Evolutionary conservation across 1,140 invertebrate species (phyloP).

Genomic region (Caenorhabditis remanei): DNA sequence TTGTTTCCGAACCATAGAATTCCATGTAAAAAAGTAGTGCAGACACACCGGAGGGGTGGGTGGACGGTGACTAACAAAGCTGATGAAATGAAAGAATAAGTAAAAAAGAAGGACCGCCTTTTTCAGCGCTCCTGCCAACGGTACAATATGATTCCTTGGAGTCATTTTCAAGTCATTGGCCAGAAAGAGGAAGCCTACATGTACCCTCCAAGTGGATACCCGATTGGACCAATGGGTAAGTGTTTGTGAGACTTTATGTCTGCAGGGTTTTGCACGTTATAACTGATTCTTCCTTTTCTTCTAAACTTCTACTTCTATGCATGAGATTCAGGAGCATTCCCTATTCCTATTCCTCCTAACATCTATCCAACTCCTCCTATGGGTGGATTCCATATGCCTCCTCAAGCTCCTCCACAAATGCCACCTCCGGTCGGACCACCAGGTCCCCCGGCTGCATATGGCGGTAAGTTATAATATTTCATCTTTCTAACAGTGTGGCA

Average conservation of each 20-base stretch:
- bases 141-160: neutral
- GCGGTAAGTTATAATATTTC: slow-evolving; percentile 11
- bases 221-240: slow-evolving; percentile 31
- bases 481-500: no score
- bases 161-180: neutral
- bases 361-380: slow-evolving; percentile 47
- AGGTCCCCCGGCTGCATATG: neutral
- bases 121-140: slow-evolving; percentile 40
- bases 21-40: slow-evolving; percentile 34
- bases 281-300: neutral
- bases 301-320: slow-evolving; percentile 5
- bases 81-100: slow-evolving; percentile 46
- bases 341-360: slow-evolving; percentile 52
- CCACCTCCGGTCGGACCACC: neutral
- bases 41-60: neutral
- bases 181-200: neutral
- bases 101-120: slow-evolving; percentile 12
- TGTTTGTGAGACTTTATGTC: neutral
- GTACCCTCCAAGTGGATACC: slow-evolving; percentile 2
- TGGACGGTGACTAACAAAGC: slow-evolving; percentile 43
- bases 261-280: neutral
- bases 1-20: slow-evolving; percentile 49
- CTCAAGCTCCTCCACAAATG: slow-evolving; percentile 14
- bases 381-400: slow-evolving; percentile 22
- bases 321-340: slow-evolving; percentile 48